A percentile compares a stretch with the other conserved stretches of the same genome.
Conservation (phyloP, 2,888 invertebrate species). For the Temnothorax rugatulus region DNA sequence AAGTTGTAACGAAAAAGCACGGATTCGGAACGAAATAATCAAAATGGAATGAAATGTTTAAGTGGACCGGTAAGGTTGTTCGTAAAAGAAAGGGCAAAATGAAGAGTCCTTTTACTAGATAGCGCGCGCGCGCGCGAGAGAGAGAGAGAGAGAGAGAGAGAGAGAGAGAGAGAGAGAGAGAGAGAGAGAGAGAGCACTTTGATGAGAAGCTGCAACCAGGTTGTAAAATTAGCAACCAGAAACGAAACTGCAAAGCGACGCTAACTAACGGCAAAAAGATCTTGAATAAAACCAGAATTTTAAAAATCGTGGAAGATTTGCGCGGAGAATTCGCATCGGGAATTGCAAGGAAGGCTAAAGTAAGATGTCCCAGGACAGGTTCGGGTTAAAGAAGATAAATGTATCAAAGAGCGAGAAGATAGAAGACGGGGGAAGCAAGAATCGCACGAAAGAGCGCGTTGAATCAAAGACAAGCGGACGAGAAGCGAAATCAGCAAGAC, state of each 20-base stretch:
- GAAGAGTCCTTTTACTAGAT: conserved; percentile 11
- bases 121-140: not conserved
- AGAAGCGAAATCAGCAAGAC: conserved; percentile 35
- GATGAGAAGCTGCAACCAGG: conserved; percentile 25
- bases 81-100: conserved; percentile 31
- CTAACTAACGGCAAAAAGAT: conserved; percentile 11
- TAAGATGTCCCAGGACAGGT: conserved; percentile 30
- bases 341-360: conserved; percentile 15
- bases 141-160: too few relatives aligned
- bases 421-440: not conserved
- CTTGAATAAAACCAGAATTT: conserved; percentile 27
- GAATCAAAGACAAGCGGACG: conserved; percentile 20
- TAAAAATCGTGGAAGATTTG: conserved; percentile 18
- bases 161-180: not conserved
- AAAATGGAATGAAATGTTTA: conserved; percentile 40
- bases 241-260: conserved; percentile 2
- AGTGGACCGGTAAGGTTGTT: conserved; percentile 1
- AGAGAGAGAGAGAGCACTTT: conserved; percentile 24
- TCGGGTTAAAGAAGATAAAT: conserved; percentile 47
- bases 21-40: conserved; percentile 19
- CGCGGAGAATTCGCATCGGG: conserved; percentile 5
- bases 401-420: conserved; percentile 14
- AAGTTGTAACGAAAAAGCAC: conserved; percentile 17
- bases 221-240: conserved; percentile 16
- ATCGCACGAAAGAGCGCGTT: not conserved